Evolutionary conservation across 2,113 vertebrate species (phyloP).

Genomic region (Salvelinus fontinalis): DNA sequence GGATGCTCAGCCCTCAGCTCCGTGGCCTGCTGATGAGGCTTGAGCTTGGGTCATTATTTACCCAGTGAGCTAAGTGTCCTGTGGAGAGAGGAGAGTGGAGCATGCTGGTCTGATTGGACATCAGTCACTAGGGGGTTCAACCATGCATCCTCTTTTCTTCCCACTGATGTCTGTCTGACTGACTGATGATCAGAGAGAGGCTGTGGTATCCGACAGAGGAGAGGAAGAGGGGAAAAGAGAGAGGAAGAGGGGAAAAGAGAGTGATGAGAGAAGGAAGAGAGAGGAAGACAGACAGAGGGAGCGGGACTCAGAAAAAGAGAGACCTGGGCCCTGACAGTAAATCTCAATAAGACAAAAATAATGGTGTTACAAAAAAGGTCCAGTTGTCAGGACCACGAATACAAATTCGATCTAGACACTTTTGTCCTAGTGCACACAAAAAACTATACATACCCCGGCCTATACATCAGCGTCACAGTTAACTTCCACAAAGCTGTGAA

Average conservation of each 20-base stretch:
- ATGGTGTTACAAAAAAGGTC: no score
- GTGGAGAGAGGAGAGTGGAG: constrained; percentile 11
- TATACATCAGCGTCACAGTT: no score
- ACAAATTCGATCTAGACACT: no score
- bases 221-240: not conserved
- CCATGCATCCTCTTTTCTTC: not conserved
- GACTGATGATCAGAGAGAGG: constrained; percentile 20
- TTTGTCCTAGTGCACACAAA: no score
- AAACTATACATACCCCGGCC: no score
- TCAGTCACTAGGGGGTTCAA: constrained; percentile 17
- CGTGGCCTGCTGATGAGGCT: not conserved
- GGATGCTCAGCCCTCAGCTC: no score
- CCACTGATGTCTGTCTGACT: constrained; percentile 3
- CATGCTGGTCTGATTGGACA: constrained; percentile 18
- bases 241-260: no score
- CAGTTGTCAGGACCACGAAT: no score
- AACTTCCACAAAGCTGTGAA: no score
- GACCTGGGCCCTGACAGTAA: no score
- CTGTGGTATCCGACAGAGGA: not conserved
- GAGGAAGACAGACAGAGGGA: not conserved
- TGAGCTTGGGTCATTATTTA: not conserved
- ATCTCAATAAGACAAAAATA: no score
- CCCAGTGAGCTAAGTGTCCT: not conserved
- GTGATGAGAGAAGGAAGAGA: not conserved
- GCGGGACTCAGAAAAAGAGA: no score